Evolutionary conservation across 2,797 vertebrate species (phyloP).

Genomic region (Sphaeramia orbicularis): DNA sequence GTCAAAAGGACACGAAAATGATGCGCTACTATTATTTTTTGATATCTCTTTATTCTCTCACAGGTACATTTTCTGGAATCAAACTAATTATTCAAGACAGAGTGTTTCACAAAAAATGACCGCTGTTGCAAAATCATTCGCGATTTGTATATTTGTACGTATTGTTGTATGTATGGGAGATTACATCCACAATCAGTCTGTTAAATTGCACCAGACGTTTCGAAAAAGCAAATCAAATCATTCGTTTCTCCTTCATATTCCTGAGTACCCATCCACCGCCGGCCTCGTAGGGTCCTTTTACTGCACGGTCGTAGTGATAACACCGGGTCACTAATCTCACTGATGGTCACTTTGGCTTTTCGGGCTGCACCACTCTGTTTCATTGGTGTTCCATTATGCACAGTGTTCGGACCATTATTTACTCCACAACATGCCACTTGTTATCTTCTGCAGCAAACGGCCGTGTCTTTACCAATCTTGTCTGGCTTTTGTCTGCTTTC

Average conservation of each 20-base stretch:
- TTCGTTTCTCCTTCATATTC: constrained; percentile 70
- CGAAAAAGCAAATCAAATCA: constrained; percentile 66
- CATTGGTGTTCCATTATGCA: constrained; percentile 72
- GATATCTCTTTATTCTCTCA: too few species aligned
- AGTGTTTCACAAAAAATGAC: too few species aligned
- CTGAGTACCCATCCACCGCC: constrained; percentile 62
- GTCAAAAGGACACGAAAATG: too few species aligned
- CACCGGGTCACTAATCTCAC: constrained; percentile 69
- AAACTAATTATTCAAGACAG: too few species aligned
- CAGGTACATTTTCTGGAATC: too few species aligned
- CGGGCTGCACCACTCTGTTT: constrained; percentile 77
- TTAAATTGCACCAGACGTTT: too few species aligned
- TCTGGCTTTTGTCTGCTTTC: constrained; percentile 80
- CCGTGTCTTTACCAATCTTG: constrained; percentile 82
- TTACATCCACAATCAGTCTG: too few species aligned
- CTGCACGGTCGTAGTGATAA: constrained; percentile 58
- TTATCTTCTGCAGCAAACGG: constrained; percentile 79
- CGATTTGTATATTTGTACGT: too few species aligned
- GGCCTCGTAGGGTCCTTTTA: constrained; percentile 50
- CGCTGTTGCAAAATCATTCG: too few species aligned
- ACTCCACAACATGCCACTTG: constrained; percentile 78
- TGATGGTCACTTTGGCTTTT: constrained; percentile 70
- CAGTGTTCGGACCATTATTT: constrained; percentile 77
- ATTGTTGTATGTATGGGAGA: too few species aligned
- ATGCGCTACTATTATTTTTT: too few species aligned